Conservation (phyloP, 2,797 vertebrate species). For the Alosa sapidissima region DNA sequence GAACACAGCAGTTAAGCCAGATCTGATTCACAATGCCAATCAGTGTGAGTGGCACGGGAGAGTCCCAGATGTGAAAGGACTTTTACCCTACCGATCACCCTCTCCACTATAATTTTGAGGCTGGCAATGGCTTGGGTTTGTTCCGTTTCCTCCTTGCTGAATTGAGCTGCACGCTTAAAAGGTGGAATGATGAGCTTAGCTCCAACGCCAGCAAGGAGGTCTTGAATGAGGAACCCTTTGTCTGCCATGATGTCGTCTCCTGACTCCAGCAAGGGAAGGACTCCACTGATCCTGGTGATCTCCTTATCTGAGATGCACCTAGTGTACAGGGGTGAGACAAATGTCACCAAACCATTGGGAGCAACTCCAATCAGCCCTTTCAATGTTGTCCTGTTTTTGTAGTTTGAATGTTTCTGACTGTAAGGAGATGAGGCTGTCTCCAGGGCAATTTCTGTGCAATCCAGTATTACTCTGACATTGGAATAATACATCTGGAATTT, state of each 20-base stretch:
- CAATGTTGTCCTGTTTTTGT: not conserved
- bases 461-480: too few relatives aligned
- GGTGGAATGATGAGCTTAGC: not conserved
- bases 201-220: not conserved
- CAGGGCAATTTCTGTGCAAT: too few relatives aligned
- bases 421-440: not conserved
- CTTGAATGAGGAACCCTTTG: not conserved
- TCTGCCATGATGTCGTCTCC: slow-evolving; percentile 5
- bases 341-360: not conserved
- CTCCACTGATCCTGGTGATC: slow-evolving; percentile 17
- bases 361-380: not conserved
- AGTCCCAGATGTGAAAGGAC: too few relatives aligned
- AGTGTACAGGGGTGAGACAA: not conserved
- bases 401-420: not conserved
- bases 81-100: too few relatives aligned
- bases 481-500: too few relatives aligned
- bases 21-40: too few relatives aligned
- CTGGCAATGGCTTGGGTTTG: not conserved
- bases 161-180: not conserved
- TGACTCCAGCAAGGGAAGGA: slow-evolving; percentile 17
- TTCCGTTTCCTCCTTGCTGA: not conserved
- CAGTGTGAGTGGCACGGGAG: too few relatives aligned
- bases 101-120: not conserved
- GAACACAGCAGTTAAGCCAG: too few relatives aligned
- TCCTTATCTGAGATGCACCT: not conserved